Percentiles rank a stretch among this genome's conserved stretches.
Conservation (phyloP, 2,888 invertebrate genomes). For the Lithophane semibrunnea region DNA sequence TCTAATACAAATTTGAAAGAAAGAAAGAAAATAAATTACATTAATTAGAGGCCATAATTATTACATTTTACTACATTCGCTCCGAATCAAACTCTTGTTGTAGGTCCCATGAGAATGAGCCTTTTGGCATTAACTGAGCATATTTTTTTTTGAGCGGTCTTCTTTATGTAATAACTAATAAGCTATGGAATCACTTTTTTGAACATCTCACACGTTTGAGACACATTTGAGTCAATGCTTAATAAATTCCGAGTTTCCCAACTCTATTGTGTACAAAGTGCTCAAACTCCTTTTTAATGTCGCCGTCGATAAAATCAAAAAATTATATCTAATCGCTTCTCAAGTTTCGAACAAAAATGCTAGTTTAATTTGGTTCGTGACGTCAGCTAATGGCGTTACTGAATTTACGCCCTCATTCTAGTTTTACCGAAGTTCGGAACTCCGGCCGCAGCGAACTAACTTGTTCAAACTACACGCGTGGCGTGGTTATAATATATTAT, state of each 20-base stretch:
- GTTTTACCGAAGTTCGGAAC: conserved; percentile 68
- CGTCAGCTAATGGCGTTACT: conserved; percentile 66
- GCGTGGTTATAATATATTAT: conserved; percentile 31
- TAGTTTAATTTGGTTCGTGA: conserved; percentile 57
- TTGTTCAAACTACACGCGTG: conserved; percentile 54
- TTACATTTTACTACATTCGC: too few species aligned
- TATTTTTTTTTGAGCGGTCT: neutral
- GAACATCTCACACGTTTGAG: neutral
- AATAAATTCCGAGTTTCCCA: neutral
- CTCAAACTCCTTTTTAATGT: neutral
- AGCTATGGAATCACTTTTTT: too few species aligned
- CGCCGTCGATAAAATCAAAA: conserved; percentile 20
- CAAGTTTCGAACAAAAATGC: conserved; percentile 53
- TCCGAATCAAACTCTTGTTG: too few species aligned
- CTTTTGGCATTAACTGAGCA: too few species aligned
- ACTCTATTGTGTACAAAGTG: neutral
- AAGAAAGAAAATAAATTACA: too few species aligned
- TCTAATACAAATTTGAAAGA: too few species aligned
- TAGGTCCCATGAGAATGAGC: too few species aligned
- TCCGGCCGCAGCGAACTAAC: conserved; percentile 53
- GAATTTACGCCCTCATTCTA: conserved; percentile 73
- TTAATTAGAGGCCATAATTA: too few species aligned
- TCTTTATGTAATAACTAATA: neutral
- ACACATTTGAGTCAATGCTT: neutral
- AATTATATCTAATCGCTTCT: conserved; percentile 55